Evolutionary conservation across 35 echinoderm and acorn worm genomes (phyloP).

Genomic region (Stichopus chloronotus): DNA sequence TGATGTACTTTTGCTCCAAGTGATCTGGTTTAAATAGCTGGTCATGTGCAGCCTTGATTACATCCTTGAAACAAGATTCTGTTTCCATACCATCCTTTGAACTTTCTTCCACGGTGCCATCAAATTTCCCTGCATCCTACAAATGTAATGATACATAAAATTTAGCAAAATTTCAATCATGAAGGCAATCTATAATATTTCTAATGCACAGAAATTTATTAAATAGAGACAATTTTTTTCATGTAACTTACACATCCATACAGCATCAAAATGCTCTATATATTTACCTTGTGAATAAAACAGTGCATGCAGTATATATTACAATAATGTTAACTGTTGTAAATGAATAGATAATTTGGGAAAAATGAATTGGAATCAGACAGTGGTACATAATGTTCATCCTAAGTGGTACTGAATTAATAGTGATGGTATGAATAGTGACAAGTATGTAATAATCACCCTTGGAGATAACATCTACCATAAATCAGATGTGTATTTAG

Average conservation of each 20-base stretch:
- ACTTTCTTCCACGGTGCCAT: neutral
- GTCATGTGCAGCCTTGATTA: neutral
- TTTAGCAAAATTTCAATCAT: neutral
- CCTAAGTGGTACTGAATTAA: no score
- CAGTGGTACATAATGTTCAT: no score
- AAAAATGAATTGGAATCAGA: no score
- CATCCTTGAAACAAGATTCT: neutral
- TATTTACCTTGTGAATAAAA: neutral
- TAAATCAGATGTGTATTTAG: no score
- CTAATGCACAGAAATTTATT: neutral
- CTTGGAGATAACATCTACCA: no score
- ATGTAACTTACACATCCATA: neutral
- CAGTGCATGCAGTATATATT: neutral
- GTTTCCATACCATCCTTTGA: neutral
- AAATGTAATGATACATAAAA: neutral
- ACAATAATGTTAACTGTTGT: no score
- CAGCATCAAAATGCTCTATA: no score
- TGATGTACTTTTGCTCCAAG: neutral
- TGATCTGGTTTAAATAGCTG: constrained; percentile 28
- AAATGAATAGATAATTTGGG: no score
- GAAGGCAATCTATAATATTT: neutral
- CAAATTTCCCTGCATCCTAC: constrained; percentile 22
- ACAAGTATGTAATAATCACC: no score
- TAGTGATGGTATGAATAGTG: no score
- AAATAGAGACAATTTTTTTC: neutral